Evolutionary conservation across 2,113 vertebrate genomes (phyloP).

Genomic region (Mus musculus): DNA sequence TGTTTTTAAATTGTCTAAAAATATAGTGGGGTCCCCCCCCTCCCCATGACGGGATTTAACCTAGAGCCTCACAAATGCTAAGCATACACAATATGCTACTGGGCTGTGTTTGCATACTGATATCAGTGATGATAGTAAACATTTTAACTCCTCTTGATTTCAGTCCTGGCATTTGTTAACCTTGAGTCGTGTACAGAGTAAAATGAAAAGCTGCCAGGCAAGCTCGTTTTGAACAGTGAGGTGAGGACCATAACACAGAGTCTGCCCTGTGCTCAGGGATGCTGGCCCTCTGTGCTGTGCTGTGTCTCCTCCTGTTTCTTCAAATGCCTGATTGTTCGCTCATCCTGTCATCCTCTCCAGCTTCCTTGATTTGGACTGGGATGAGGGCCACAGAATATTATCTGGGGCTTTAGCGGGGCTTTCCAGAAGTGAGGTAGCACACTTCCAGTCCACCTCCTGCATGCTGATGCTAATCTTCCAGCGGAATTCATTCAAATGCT

Average conservation of each 20-base stretch:
- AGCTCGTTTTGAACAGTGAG: not conserved
- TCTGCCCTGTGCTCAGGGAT: not conserved
- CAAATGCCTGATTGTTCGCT: not conserved
- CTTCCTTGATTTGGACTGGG: not conserved
- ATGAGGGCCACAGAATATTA: not conserved
- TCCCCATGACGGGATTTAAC: not conserved
- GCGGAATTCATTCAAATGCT: constrained; percentile 16
- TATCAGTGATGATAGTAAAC: constrained; percentile 5
- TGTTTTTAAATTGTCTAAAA: constrained; percentile 36
- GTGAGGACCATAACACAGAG: not conserved
- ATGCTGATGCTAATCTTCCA: constrained; percentile 20
- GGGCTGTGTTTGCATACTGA: constrained; percentile 11
- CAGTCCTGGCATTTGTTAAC: constrained; percentile 1
- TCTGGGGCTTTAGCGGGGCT: constrained; percentile 5
- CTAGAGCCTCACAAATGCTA: not conserved
- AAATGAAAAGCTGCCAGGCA: not conserved
- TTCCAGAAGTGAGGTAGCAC: not conserved
- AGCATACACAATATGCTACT: not conserved
- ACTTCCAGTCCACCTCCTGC: not conserved
- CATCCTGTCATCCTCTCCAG: not conserved
- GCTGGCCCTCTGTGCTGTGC: not conserved
- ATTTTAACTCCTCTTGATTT: not conserved
- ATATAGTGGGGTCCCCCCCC: not conserved
- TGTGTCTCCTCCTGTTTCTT: not conserved
- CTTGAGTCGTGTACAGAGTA: constrained; percentile 2